phyloP scores from a whole-genome alignment of 2,888 invertebrate genomes.

The Atethmia centrago region DNA sequence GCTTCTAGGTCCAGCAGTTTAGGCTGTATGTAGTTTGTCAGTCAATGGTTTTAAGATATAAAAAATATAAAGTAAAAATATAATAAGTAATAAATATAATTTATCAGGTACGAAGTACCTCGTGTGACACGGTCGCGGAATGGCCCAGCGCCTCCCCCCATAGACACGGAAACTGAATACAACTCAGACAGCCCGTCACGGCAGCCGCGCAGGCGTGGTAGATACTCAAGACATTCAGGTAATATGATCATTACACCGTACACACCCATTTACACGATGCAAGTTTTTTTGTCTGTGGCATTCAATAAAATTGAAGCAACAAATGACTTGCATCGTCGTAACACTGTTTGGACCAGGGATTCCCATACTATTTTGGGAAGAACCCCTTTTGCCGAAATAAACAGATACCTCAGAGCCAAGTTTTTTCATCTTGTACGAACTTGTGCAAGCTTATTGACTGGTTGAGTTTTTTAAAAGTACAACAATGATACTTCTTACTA shows the following conservation, averaged over 20 bases:
- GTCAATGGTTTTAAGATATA: background rate
- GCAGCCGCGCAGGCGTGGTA: conserved; percentile 81
- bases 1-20: too few relatives aligned
- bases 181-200: conserved; percentile 92
- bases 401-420: too few relatives aligned
- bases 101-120: conserved; percentile 78
- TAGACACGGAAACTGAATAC: conserved; percentile 92
- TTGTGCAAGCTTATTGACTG: too few relatives aligned
- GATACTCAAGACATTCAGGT: conserved; percentile 86
- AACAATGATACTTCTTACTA: too few relatives aligned
- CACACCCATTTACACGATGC: background rate
- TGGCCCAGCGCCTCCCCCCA: conserved; percentile 73
- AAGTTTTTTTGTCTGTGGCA: background rate
- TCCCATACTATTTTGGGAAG: too few relatives aligned
- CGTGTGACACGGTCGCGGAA: conserved; percentile 76
- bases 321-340: background rate
- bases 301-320: background rate
- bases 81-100: background rate
- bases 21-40: background rate
- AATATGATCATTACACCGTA: conserved; percentile 1
- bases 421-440: too few relatives aligned
- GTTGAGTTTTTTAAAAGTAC: too few relatives aligned
- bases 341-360: background rate
- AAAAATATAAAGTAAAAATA: too few relatives aligned
- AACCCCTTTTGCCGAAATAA: too few relatives aligned